Percentiles rank a stretch among this genome's conserved stretches.
phyloP scores from a whole-genome alignment of 1,140 invertebrate genomes.

The Cherax quadricarinatus region DNA sequence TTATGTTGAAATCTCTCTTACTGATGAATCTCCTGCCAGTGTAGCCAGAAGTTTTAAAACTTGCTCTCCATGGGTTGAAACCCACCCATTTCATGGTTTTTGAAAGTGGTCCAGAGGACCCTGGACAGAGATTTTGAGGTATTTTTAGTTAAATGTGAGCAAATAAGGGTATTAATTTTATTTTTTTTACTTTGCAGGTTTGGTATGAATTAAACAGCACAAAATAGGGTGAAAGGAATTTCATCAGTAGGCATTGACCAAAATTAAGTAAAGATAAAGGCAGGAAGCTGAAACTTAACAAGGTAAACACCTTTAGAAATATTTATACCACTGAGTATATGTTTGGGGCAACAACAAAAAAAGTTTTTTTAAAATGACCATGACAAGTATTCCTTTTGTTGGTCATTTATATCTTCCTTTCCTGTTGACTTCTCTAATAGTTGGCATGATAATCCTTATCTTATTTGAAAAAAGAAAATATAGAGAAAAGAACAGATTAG shows the following conservation, averaged over 20 bases:
- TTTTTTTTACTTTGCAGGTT: background rate
- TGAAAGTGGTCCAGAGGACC: too few species aligned
- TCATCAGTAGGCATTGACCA: background rate
- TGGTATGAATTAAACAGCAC: background rate
- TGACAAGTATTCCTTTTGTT: constrained; percentile 4
- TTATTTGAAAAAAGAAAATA: constrained; percentile 12
- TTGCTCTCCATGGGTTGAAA: too few species aligned
- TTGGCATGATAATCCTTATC: constrained; percentile 23
- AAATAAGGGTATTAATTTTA: too few species aligned
- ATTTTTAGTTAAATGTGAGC: too few species aligned
- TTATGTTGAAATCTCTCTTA: too few species aligned
- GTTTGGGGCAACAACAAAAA: too few species aligned
- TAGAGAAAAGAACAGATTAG: background rate
- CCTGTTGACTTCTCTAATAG: constrained; percentile 15
- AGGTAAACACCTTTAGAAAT: too few species aligned
- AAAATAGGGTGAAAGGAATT: background rate
- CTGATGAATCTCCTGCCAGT: too few species aligned
- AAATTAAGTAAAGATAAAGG: background rate
- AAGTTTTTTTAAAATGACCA: background rate
- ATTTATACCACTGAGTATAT: too few species aligned
- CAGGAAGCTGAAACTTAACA: background rate
- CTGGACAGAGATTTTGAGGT: too few species aligned
- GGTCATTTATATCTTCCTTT: constrained; percentile 8
- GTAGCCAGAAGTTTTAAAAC: too few species aligned
- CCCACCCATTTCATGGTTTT: too few species aligned